These are phyloP conservation scores for Xiphophorus couchianus DNA, from an alignment of 2,113 vertebrate species.

Conservation along the genomic window DNA sequence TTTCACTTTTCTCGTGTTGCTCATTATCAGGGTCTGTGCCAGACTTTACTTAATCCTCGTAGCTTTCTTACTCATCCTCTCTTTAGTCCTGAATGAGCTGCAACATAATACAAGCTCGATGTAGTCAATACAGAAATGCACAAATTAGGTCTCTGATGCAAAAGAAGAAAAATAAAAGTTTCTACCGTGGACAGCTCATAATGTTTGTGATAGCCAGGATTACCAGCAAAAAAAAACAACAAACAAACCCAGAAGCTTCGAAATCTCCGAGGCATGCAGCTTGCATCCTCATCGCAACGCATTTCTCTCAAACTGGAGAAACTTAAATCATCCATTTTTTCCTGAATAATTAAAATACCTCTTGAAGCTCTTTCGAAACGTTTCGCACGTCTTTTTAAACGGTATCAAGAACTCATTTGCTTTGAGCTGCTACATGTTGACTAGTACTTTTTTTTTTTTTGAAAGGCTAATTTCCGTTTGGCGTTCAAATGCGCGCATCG, in stretches of 20 bases:
- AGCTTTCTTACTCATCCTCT: constrained; percentile 49
- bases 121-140: constrained; percentile 34
- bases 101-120: constrained; percentile 16
- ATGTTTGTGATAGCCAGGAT: constrained; percentile 6
- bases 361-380: too few species aligned
- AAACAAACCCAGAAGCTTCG: constrained; percentile 5
- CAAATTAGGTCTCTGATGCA: constrained; percentile 32
- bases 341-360: too few species aligned
- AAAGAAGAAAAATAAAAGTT: constrained; percentile 15
- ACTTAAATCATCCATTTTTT: too few species aligned
- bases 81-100: constrained; percentile 56
- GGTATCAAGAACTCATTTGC: too few species aligned
- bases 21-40: constrained; percentile 69
- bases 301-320: neutral
- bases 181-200: constrained; percentile 27
- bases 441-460: too few species aligned
- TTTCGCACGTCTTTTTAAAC: too few species aligned
- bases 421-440: too few species aligned
- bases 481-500: too few species aligned
- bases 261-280: neutral
- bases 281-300: neutral
- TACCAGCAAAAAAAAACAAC: neutral
- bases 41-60: constrained; percentile 64
- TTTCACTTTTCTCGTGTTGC: constrained; percentile 45
- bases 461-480: too few species aligned